Evolutionary conservation across 2,113 vertebrate genomes (phyloP).

Genomic region (Paramormyrops kingsleyae): DNA sequence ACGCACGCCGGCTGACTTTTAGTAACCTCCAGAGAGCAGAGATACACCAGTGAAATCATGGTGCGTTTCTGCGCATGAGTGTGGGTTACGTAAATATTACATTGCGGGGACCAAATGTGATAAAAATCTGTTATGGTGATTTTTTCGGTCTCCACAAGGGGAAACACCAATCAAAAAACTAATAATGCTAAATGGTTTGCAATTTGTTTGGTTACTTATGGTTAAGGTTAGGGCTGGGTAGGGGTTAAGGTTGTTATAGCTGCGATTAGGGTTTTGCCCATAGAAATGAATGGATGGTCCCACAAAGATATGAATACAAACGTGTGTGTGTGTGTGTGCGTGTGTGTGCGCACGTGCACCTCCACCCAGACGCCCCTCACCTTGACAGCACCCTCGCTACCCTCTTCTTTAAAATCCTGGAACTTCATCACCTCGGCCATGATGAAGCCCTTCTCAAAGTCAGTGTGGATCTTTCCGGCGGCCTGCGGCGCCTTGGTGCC

Average conservation of each 20-base stretch:
- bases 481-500: constrained; percentile 91
- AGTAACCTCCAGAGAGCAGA: background rate
- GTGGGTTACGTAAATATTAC: background rate
- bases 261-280: too few species aligned
- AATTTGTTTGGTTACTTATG: background rate
- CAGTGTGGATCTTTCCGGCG: constrained; percentile 97
- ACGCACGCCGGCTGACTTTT: background rate
- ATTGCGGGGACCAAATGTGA: background rate
- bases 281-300: too few species aligned
- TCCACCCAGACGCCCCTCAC: constrained; percentile 65
- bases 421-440: constrained; percentile 99
- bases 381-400: constrained; percentile 86
- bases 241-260: too few species aligned
- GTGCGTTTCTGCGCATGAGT: background rate
- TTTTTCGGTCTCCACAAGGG: background rate
- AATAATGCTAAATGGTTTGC: background rate
- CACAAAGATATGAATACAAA: too few species aligned
- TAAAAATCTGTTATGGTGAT: background rate
- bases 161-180: background rate
- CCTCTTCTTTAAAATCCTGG: constrained; percentile 94
- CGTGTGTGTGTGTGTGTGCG: background rate
- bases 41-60: background rate
- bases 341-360: constrained; percentile 2
- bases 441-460: constrained; percentile 99
- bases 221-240: background rate